Evolutionary conservation across 2,888 invertebrate species (phyloP), one percentile per base, ranked within the genome.

Genomic region (Physocephala rufipes): DNA sequence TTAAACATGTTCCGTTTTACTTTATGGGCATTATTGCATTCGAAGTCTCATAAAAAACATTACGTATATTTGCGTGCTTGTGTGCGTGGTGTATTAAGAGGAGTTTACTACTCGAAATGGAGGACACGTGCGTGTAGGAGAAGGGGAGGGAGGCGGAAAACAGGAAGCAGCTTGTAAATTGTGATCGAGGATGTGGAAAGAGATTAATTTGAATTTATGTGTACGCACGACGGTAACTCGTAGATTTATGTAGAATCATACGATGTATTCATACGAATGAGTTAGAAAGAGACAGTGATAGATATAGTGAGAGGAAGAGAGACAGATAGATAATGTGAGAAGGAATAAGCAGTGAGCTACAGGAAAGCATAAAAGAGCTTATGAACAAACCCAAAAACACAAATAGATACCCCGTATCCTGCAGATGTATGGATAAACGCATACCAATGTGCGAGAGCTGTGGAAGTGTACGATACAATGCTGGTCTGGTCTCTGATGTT

Each of bases 161-260:
- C 4, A 9, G 36, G 36, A 7, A 9, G 21, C 21, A 1, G 53
- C 21, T n/a, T 53, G n/a, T 36, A 36, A 36, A 36, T 36, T 36
- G 36, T 36, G 36, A 36, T 36, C 36, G 36, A 36, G 36, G 36
- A 36, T 36, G 36, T 9, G 53, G 24, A 53, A 53, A 53, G 53
- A 53, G 19, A 21, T 53, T 53, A 53, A 53, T 53, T 15, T 24
- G 53, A 53, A 28, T 62, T 21, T 62, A 36, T 62, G 62, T 36
- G 43, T 30, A 43, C 62, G 62, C 36, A 62, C 19, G 16, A 7
- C 28, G 65, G 65, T 65, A 49, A 28, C 53, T 65, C 13, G 15
- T 28, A 51, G 53, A 19, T 51, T 65, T 28, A 19, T 47, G 15
- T 51, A 51, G 45, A 64, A 19, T 26, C 49, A 64, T 47, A 16